phyloP scores from a whole-genome alignment of 2,113 vertebrate species.

The Cryptomyrus ogoouensis region DNA sequence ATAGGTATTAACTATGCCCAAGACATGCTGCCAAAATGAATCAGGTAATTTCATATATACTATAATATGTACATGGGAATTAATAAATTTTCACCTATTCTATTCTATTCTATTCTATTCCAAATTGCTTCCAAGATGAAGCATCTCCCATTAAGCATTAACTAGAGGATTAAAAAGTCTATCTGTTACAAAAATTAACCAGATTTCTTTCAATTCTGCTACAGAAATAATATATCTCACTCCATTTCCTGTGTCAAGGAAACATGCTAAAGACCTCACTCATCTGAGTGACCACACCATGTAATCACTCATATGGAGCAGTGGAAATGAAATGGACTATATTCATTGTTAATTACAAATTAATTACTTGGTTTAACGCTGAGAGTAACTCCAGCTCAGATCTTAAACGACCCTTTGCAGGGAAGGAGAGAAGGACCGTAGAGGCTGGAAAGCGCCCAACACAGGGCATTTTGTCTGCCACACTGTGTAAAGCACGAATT shows the following conservation, averaged over 20 bases:
- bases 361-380: background rate
- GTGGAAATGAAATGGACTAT: slow-evolving; percentile 23
- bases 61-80: too few relatives aligned
- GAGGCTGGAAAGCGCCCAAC: slow-evolving; percentile 44
- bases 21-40: background rate
- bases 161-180: background rate
- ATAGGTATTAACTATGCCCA: background rate
- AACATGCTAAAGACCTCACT: background rate
- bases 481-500: slow-evolving; percentile 44
- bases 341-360: slow-evolving; percentile 16
- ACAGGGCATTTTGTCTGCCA: slow-evolving; percentile 44
- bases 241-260: background rate
- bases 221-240: background rate
- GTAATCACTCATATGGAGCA: background rate
- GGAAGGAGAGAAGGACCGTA: slow-evolving; percentile 42
- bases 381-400: slow-evolving; percentile 18
- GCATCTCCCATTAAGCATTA: background rate
- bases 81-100: too few relatives aligned
- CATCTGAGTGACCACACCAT: background rate
- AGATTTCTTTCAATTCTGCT: background rate
- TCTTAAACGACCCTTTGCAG: slow-evolving; percentile 35
- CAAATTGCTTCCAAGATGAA: background rate
- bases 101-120: too few relatives aligned
- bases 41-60: background rate
- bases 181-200: background rate